Evolutionary conservation across 2,797 vertebrate genomes (phyloP).

Genomic region (Enteromius trimaculatus): DNA sequence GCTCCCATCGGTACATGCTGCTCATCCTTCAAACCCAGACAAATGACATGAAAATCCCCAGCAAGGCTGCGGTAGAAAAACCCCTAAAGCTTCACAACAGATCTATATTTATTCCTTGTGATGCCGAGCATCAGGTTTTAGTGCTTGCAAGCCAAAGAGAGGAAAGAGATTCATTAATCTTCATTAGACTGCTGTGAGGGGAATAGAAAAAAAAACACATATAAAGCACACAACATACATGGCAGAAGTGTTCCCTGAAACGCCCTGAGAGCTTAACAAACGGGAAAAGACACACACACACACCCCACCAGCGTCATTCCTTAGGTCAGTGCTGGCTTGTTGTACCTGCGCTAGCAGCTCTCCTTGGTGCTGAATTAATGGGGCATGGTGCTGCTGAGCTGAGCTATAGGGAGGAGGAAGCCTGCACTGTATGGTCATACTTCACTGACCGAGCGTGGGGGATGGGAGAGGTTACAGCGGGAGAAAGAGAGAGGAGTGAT

Average conservation of each 20-base stretch:
- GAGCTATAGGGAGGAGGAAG: conserved; percentile 66
- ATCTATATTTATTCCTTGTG: conserved; percentile 51
- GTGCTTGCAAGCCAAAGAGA: conserved; percentile 45
- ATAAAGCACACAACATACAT: conserved; percentile 43
- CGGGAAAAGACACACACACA: conserved; percentile 42
- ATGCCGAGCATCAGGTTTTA: conserved; percentile 50
- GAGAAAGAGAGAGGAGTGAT: conserved; percentile 53
- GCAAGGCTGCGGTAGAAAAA: conserved; percentile 37
- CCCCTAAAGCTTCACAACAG: conserved; percentile 21
- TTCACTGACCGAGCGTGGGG: conserved; percentile 67
- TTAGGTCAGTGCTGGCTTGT: conserved; percentile 56
- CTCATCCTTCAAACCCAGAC: conserved; percentile 56
- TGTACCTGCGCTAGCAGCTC: conserved; percentile 80
- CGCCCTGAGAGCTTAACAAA: conserved; percentile 40
- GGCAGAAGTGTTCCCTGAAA: conserved; percentile 36
- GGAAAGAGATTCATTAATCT: conserved; percentile 74
- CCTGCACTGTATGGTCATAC: conserved; percentile 67
- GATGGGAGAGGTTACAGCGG: conserved; percentile 65
- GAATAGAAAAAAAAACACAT: conserved; percentile 9
- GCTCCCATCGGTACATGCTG: conserved; percentile 45
- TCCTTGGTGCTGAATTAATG: conserved; percentile 81
- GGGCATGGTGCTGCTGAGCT: conserved; percentile 62
- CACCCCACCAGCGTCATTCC: conserved; percentile 34
- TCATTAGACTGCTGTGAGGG: conserved; percentile 72
- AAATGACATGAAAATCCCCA: conserved; percentile 44